Evolutionary conservation across 2,113 vertebrate species (phyloP).

Genomic region (Pipa parva): DNA sequence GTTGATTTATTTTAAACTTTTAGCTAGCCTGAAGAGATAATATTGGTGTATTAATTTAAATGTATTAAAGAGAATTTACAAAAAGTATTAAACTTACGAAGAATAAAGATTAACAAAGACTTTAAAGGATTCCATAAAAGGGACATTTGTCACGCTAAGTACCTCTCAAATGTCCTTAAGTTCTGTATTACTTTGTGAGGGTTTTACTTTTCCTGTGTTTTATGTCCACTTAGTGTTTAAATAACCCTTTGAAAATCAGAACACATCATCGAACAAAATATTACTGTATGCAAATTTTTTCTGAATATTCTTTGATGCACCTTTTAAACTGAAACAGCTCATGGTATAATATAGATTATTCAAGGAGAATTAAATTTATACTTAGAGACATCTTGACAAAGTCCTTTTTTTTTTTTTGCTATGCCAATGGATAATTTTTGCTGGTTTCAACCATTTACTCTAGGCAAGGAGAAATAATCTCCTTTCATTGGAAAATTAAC

Average conservation of each 20-base stretch:
- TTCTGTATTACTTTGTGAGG: not conserved
- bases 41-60: not conserved
- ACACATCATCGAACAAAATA: not conserved
- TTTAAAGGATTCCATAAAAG: not conserved
- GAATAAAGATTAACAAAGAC: not conserved
- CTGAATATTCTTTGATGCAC: conserved; percentile 13
- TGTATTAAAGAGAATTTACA: not conserved
- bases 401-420: conserved; percentile 17
- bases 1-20: too few relatives aligned
- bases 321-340: conserved; percentile 15
- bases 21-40: not conserved
- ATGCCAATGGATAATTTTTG: conserved; percentile 26
- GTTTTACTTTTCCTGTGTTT: not conserved
- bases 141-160: not conserved
- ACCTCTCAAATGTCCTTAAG: not conserved
- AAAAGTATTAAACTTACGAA: too few relatives aligned
- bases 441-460: conserved; percentile 20
- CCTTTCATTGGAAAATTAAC: conserved; percentile 32
- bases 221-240: not conserved
- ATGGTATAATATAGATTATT: conserved; percentile 23
- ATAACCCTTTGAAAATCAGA: conserved; percentile 5
- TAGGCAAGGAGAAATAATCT: conserved; percentile 29
- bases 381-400: conserved; percentile 16
- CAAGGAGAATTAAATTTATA: conserved; percentile 21
- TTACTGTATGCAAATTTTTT: not conserved